A percentile compares a stretch with the other conserved stretches of the same genome.
phyloP scores from a whole-genome alignment of 1,140 invertebrate genomes.

The Proales similis region DNA sequence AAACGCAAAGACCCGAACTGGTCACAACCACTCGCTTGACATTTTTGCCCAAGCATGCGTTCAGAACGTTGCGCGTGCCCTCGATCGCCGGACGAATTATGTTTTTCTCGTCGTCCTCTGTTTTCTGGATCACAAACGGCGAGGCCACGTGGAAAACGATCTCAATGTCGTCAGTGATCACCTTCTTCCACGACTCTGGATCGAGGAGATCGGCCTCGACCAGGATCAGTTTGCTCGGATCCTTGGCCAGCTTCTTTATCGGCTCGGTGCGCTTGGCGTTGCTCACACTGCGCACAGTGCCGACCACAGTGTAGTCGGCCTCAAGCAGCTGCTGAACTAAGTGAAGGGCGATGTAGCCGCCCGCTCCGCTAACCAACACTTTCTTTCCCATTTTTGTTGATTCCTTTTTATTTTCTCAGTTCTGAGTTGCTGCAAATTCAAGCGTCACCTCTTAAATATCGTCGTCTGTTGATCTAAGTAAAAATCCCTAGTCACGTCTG shows the following conservation, averaged over 20 bases:
- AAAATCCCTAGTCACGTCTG: no score
- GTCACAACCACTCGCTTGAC: conserved; percentile 59
- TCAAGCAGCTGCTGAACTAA: conserved; percentile 8
- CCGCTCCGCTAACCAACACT: conserved; percentile 31
- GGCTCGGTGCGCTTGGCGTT: conserved; percentile 6
- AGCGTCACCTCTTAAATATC: no score
- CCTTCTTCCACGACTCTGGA: conserved; percentile 10
- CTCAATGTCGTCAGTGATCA: conserved; percentile 1
- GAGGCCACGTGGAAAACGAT: conserved; percentile 58
- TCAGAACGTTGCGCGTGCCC: conserved; percentile 57
- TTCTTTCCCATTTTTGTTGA: conserved; percentile 13
- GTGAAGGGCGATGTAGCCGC: conserved; percentile 25
- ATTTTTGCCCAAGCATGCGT: conserved; percentile 53
- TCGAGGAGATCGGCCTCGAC: conserved; percentile 22
- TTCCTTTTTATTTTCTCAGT: no score
- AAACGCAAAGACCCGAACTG: conserved; percentile 57
- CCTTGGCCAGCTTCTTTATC: conserved; percentile 2
- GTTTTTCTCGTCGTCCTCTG: conserved; percentile 50
- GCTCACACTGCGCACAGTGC: conserved; percentile 17
- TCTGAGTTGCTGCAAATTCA: no score
- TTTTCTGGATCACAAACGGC: conserved; percentile 53
- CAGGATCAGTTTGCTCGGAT: no score
- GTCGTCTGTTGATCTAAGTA: no score
- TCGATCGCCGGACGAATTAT: conserved; percentile 57
- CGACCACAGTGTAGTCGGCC: conserved; percentile 7